Base-by-base conservation (phyloP, 92 coral and sea anemone species). In the Palythoa grandis region DNA sequence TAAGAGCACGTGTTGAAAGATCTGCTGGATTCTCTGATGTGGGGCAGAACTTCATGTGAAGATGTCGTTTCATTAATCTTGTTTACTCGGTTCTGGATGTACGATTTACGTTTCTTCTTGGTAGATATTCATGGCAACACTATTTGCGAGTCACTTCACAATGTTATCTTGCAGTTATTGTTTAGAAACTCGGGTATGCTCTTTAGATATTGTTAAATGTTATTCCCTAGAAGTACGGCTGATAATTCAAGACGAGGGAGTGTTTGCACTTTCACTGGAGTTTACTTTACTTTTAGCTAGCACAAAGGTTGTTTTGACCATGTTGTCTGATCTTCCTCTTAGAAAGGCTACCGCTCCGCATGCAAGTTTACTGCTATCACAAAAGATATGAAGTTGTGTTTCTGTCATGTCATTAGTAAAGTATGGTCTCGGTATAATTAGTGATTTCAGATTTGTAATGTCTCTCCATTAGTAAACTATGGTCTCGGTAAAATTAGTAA, bases 321-420 rank as follows among this genome's bases (percentile, higher is more conserved):
- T 73, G 10, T 52, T 57, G 0, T 48, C 66, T 4, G 89, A 78
- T 24, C 47, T 63, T 71, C 35, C 89, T 88, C 67, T 80, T 91
- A 88, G 73, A 75, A 88, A 91, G 0, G 91, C 91, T 2, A 88
- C 87, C 74, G 91, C 88, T 37, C 91, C 86, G 88, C 87, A 91
- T n/a, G 89, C 93, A 38, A 13, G 47, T 82, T 74, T 38, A 79
- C 90, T 90, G 85, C 90, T 87, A 77, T 90, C 90, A 69, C 90
- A 87, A 56, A 90, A 87, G 24, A 87, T 83, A 78, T 90, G 93
- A 8, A 87, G 83, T 50, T 90, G 86, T 11, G 43, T 82, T 16
- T 82, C 53, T 25, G 25, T 50, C 50, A 52, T 35, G 83, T 29
- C 60, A 8, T 75, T 16, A 39, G 76, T 29, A 76, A 87, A 82